phyloP scores from a whole-genome alignment of 2,113 vertebrate species.

The Lontra canadensis region DNA sequence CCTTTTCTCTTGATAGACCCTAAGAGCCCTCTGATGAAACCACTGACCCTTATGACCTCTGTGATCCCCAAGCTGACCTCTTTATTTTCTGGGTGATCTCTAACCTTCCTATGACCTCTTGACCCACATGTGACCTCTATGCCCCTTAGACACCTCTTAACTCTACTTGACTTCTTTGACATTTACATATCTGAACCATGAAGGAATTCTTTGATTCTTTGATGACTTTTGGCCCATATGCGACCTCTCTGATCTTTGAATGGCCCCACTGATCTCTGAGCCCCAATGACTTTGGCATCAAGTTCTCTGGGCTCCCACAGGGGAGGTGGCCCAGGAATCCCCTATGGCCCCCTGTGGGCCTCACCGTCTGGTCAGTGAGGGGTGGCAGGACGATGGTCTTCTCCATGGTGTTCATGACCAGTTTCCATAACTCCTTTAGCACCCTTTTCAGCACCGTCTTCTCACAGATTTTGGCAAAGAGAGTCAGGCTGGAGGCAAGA shows the following conservation, averaged over 20 bases:
- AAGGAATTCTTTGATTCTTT: not conserved
- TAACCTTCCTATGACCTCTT: not conserved
- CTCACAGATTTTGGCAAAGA: conserved; percentile 99
- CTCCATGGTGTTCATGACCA: conserved; percentile 99
- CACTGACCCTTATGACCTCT: not conserved
- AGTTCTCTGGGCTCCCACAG: not conserved
- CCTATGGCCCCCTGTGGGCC: not conserved
- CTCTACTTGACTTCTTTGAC: not conserved
- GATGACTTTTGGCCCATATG: not conserved
- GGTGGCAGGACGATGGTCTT: conserved; percentile 97
- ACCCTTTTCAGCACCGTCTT: conserved; percentile 99
- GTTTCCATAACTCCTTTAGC: conserved; percentile 98
- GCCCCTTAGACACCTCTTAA: not conserved
- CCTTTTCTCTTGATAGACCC: not conserved
- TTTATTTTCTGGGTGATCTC: not conserved
- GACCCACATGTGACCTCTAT: not conserved
- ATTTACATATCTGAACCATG: not conserved
- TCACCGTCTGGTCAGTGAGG: conserved; percentile 98
- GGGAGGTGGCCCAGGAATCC: not conserved
- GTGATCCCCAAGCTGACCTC: not conserved
- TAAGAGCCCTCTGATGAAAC: not conserved
- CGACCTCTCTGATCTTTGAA: not conserved
- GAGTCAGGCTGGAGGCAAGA: conserved; percentile 87
- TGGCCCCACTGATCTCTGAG: not conserved
- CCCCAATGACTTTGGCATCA: not conserved